Conservation (phyloP, 2,113 vertebrate species). For the Archocentrus centrarchus region DNA sequence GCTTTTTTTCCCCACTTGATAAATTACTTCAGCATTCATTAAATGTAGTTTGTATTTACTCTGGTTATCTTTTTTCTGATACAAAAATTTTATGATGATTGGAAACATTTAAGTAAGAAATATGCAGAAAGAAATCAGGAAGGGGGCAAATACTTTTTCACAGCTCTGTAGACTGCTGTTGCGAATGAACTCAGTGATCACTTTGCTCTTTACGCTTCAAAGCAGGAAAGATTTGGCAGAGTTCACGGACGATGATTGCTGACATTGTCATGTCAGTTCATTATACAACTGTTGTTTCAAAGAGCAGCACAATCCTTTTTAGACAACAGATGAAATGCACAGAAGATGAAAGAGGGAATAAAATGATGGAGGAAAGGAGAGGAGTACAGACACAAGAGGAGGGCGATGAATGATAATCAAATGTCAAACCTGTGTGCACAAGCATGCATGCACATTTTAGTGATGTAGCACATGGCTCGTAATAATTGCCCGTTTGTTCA, state of each 20-base stretch:
- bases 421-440: conserved; percentile 25
- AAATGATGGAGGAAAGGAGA: conserved; percentile 13
- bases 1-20: neutral
- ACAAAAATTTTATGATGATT: neutral
- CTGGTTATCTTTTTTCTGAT: neutral
- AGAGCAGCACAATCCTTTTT: conserved; percentile 4
- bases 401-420: conserved; percentile 34
- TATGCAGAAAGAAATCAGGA: neutral
- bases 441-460: neutral
- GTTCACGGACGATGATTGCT: conserved; percentile 16
- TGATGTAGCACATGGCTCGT: conserved; percentile 15
- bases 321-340: conserved; percentile 12
- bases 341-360: conserved; percentile 39
- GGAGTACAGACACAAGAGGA: conserved; percentile 10
- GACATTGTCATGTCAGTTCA: conserved; percentile 34
- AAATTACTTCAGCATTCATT: neutral
- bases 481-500: neutral
- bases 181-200: neutral
- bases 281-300: conserved; percentile 51
- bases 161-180: neutral
- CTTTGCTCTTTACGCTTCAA: conserved; percentile 24
- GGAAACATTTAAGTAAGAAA: neutral
- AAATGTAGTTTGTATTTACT: neutral
- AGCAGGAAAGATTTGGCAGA: neutral
- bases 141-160: neutral